These are phyloP conservation scores for Anguilla obscura DNA, from an alignment of 2,797 vertebrate genomes.

Conservation along the genomic window DNA sequence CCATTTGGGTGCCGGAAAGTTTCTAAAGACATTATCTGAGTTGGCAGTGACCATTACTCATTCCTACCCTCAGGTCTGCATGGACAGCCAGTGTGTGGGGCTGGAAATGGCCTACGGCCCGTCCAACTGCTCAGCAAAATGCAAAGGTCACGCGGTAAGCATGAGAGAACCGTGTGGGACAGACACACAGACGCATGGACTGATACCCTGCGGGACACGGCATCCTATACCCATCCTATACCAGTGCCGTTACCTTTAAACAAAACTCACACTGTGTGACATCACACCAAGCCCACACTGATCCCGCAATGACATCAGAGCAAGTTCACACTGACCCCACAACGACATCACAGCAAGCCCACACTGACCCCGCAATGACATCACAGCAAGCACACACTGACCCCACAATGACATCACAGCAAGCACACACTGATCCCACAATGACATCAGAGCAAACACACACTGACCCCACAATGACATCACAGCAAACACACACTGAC, in stretches of 20 bases:
- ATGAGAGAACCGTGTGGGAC: background rate
- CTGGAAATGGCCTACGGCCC: conserved; percentile 63
- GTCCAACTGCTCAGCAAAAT: conserved; percentile 68
- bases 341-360: background rate
- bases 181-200: background rate
- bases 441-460: background rate
- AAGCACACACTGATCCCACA: too few species aligned
- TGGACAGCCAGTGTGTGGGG: conserved; percentile 61
- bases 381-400: background rate
- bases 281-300: background rate
- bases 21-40: background rate
- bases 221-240: background rate
- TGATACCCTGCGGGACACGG: background rate
- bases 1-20: background rate
- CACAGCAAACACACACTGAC: background rate
- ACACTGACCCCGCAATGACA: background rate
- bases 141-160: conserved; percentile 68
- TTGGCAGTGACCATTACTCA: background rate
- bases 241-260: background rate
- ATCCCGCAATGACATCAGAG: background rate
- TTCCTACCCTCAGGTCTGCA: conserved; percentile 69
- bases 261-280: background rate
- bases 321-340: too few species aligned
- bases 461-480: background rate
- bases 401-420: background rate